A percentile compares a stretch with the other conserved stretches of the same genome.
Conservation (phyloP, 1,140 invertebrate species). For the Danaus plexippus region DNA sequence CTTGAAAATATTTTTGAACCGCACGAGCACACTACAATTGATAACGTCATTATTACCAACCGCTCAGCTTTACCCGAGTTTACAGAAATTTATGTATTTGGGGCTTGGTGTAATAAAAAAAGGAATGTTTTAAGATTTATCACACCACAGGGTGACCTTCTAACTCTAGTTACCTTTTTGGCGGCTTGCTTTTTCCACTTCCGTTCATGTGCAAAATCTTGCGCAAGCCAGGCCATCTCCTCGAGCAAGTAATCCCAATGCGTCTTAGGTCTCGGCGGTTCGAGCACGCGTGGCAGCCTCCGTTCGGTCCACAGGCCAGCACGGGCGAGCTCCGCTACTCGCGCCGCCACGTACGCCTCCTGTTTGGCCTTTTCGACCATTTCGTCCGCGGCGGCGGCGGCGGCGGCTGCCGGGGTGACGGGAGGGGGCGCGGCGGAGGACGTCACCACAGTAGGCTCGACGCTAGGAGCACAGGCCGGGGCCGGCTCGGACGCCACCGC, state of each 20-base stretch:
- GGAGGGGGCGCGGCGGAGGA: conserved; percentile 36
- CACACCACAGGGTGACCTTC: too few relatives aligned
- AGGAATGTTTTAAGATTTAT: not conserved
- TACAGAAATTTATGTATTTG: too few relatives aligned
- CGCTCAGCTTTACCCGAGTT: too few relatives aligned
- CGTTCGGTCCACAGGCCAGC: conserved; percentile 95
- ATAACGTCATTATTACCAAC: not conserved
- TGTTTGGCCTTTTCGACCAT: conserved; percentile 77
- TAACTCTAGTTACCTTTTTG: conserved; percentile 79
- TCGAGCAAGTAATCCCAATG: conserved; percentile 99
- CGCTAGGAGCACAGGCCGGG: conserved; percentile 70
- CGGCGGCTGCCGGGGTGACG: conserved; percentile 35
- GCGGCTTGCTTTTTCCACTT: conserved; percentile 98
- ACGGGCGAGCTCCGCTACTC: conserved; percentile 88
- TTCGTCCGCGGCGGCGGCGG: conserved; percentile 30
- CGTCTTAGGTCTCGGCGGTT: conserved; percentile 90
- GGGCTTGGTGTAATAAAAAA: not conserved
- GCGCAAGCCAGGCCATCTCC: conserved; percentile 98
- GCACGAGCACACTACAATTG: conserved; percentile 81
- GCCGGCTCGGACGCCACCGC: conserved; percentile 50
- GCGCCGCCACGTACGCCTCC: conserved; percentile 94
- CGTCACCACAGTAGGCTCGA: conserved; percentile 51
- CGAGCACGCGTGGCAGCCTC: conserved; percentile 92
- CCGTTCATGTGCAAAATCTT: conserved; percentile 96
- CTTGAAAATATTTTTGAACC: conserved; percentile 96